Conservation (phyloP, 2,888 invertebrate genomes). For the Coelinius sp. region DNA sequence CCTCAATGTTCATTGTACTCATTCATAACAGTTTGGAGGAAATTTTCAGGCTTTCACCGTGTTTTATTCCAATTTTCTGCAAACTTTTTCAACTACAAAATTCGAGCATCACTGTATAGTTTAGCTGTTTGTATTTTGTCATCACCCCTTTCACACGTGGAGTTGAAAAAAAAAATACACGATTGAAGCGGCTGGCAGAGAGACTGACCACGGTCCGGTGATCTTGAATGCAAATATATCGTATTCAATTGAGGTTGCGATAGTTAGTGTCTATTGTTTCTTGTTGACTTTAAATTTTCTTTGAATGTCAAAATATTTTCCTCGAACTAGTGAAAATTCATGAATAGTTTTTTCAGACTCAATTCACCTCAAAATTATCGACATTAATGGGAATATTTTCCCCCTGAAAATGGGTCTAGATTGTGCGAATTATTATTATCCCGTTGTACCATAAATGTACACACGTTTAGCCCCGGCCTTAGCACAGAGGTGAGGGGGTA, state of each 20-base stretch:
- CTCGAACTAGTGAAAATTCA: background rate
- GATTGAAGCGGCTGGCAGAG: conserved; percentile 3
- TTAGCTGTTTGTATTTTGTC: conserved; percentile 8
- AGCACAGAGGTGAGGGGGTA: conserved; percentile 45
- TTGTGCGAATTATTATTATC: conserved; percentile 2
- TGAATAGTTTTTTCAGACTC: background rate
- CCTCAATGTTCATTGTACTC: background rate
- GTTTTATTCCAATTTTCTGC: background rate
- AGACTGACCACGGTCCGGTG: conserved; percentile 3
- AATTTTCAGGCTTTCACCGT: background rate
- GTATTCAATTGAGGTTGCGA: background rate
- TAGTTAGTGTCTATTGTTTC: background rate
- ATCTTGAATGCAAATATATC: conserved; percentile 21
- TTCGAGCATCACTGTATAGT: conserved; percentile 1
- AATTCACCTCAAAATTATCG: background rate
- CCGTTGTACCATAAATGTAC: background rate
- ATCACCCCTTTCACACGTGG: conserved; percentile 9
- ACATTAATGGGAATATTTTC: background rate
- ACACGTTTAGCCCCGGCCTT: background rate
- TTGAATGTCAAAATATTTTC: conserved; percentile 3
- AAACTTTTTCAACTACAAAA: background rate
- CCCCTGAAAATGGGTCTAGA: background rate
- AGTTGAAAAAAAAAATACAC: background rate
- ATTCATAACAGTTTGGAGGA: background rate
- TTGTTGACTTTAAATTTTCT: conserved; percentile 22